These are phyloP conservation scores for Rapana venosa DNA, from an alignment of 2,888 invertebrate species.

Conservation along the genomic window DNA sequence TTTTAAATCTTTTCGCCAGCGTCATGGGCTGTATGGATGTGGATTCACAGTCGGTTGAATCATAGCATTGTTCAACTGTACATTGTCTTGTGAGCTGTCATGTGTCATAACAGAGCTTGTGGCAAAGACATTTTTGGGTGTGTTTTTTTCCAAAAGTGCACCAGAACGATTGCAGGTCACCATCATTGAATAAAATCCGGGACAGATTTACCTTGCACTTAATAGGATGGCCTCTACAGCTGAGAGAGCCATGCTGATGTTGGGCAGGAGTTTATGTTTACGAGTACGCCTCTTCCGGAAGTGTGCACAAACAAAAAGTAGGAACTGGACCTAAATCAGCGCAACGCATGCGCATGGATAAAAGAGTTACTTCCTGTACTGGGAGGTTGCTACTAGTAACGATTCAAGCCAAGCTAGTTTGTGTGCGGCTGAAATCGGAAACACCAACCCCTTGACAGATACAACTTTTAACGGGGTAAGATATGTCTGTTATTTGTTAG, in stretches of 20 bases:
- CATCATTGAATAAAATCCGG: too few species aligned
- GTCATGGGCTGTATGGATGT: too few species aligned
- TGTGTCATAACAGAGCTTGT: too few species aligned
- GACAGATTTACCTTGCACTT: constrained; percentile 59
- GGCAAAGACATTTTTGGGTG: too few species aligned
- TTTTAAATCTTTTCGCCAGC: too few species aligned
- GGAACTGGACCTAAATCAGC: not conserved
- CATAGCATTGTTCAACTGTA: too few species aligned
- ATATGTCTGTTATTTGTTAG: not conserved
- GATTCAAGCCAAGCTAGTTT: constrained; percentile 40
- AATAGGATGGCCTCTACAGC: constrained; percentile 61
- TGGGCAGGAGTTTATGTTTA: not conserved
- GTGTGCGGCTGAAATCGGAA: constrained; percentile 21
- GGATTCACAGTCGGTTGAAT: too few species aligned
- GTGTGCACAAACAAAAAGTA: not conserved
- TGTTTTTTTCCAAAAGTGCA: too few species aligned
- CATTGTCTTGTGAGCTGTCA: too few species aligned
- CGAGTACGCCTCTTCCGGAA: constrained; percentile 38
- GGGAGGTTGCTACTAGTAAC: constrained; percentile 60
- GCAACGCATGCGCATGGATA: not conserved
- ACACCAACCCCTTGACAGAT: not conserved
- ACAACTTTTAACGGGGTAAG: constrained; percentile 4
- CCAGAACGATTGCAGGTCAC: too few species aligned
- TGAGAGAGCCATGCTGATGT: constrained; percentile 59
- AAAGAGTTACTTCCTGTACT: constrained; percentile 21